Base-by-base conservation (phyloP, 2,113 vertebrate genomes). In the Mirounga angustirostris region DNA sequence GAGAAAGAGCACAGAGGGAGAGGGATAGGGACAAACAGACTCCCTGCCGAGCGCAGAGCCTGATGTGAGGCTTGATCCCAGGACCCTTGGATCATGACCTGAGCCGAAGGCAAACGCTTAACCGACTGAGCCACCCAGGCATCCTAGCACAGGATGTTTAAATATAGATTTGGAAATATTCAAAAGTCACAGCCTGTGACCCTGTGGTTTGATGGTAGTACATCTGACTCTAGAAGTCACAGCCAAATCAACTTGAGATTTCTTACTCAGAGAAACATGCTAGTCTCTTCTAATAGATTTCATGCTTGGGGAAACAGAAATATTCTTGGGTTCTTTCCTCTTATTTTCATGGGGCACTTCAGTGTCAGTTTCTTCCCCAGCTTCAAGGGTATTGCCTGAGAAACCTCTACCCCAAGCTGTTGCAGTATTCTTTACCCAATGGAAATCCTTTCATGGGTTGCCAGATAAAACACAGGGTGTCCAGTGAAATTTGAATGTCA, bases 401-500 rank as follows among this genome's bases (percentile, higher is more conserved):
- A 94, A 82, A 91, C 56, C 73, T 87, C 36, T 40, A 87, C 67
- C 24, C 50, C 54, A 40, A 59, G 52, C 46, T 74, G 22, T 93
- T 95, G 89, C 7, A 58, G 54, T 80, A 18, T 50, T 54, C 26
- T 80, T 87, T 79, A 43, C 16, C 15, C 13, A 30, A 6, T 16
- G 26, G 50, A 56, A 73, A 76, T 84, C 19, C 11, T 52, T 93
- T 85, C 15, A 52, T 40, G 28, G n/a, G 61, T 83, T 84, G 50
- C 50, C 50, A 43, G 28, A 40, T 56, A 73, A 88, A 95, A 95
- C 80, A 90, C 28, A 89, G 50, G 54, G 67, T 79, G 30, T 11
- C 52, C 63, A 71, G 26, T 74, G n/a, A 96, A 83, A 91, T 89
- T 73, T 89, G n/a, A 76, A 88, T 94, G 69, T 81, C 65, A 89